These are phyloP conservation scores for Argopecten irradians DNA, from an alignment of 1,140 invertebrate species.

Conservation along the genomic window DNA sequence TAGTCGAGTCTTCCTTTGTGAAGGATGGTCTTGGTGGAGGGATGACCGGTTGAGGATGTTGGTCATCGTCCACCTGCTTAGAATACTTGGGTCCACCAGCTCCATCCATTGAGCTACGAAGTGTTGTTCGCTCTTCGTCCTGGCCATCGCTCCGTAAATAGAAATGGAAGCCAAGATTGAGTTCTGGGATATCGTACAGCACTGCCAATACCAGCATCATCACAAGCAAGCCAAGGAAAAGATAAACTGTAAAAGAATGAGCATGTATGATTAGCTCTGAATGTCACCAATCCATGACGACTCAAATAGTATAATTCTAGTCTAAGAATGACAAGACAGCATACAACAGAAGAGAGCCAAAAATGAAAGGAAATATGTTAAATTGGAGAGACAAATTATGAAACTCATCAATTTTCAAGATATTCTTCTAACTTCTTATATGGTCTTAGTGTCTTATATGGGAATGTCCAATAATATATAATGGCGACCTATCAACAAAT, in stretches of 20 bases:
- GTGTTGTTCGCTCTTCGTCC: constrained; percentile 68
- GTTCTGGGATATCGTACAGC: constrained; percentile 91
- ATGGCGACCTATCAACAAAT: too few species aligned
- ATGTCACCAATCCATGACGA: neutral
- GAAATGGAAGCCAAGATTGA: constrained; percentile 88
- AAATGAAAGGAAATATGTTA: neutral
- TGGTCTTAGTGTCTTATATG: too few species aligned
- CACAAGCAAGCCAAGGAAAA: constrained; percentile 87
- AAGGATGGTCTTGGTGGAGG: neutral
- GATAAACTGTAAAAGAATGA: constrained; percentile 82
- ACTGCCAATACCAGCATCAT: constrained; percentile 89
- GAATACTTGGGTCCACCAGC: constrained; percentile 64
- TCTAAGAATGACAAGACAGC: neutral
- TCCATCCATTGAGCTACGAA: constrained; percentile 54
- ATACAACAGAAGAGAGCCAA: neutral
- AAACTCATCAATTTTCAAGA: too few species aligned
- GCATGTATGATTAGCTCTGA: neutral
- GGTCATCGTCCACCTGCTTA: constrained; percentile 68
- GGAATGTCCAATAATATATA: too few species aligned
- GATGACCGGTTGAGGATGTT: constrained; percentile 11
- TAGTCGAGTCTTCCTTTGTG: neutral
- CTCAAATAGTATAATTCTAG: neutral
- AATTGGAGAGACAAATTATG: too few species aligned
- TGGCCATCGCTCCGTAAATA: constrained; percentile 83
- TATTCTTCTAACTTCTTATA: too few species aligned